Evolutionary conservation across 2,888 invertebrate species (phyloP).

Genomic region (Mimumesa dahlbomi): DNA sequence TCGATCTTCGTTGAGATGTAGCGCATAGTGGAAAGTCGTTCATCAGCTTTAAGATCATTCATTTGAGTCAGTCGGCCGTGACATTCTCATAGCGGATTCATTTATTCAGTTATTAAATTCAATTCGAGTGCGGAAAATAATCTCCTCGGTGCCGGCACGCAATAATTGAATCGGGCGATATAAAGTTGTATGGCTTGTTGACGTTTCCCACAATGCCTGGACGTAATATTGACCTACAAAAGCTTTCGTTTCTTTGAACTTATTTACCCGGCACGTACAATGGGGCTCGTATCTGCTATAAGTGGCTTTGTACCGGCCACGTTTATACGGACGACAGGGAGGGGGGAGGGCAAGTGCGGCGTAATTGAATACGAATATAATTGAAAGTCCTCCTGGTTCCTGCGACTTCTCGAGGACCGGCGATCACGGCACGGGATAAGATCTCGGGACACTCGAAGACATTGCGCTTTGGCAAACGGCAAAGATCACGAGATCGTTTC

Average conservation of each 20-base stretch:
- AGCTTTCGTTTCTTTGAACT: slow-evolving; percentile 40
- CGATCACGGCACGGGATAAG: slow-evolving; percentile 32
- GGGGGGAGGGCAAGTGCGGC: slow-evolving; percentile 10
- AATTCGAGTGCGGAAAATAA: background rate
- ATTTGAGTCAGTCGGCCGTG: background rate
- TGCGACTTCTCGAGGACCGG: slow-evolving; percentile 28
- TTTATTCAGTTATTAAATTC: background rate
- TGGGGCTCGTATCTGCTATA: slow-evolving; percentile 25
- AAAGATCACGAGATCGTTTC: slow-evolving; percentile 29
- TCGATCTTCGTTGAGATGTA: too few species aligned
- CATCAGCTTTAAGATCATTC: too few species aligned
- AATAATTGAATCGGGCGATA: slow-evolving; percentile 42
- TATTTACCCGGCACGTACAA: slow-evolving; percentile 42
- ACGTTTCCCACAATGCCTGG: slow-evolving; percentile 22
- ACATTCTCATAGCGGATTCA: slow-evolving; percentile 8
- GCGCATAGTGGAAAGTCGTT: too few species aligned
- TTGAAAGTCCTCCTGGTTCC: slow-evolving; percentile 53
- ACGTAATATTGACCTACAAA: slow-evolving; percentile 21
- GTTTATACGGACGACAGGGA: slow-evolving; percentile 27
- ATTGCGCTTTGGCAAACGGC: slow-evolving; percentile 35
- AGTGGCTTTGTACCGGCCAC: slow-evolving; percentile 38
- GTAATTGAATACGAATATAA: slow-evolving; percentile 62
- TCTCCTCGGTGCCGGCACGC: background rate
- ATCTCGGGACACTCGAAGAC: slow-evolving; percentile 24
- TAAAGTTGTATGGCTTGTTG: slow-evolving; percentile 27